Conservation (phyloP, 2,113 vertebrate species). For the Forbesichthys papilliferus region DNA sequence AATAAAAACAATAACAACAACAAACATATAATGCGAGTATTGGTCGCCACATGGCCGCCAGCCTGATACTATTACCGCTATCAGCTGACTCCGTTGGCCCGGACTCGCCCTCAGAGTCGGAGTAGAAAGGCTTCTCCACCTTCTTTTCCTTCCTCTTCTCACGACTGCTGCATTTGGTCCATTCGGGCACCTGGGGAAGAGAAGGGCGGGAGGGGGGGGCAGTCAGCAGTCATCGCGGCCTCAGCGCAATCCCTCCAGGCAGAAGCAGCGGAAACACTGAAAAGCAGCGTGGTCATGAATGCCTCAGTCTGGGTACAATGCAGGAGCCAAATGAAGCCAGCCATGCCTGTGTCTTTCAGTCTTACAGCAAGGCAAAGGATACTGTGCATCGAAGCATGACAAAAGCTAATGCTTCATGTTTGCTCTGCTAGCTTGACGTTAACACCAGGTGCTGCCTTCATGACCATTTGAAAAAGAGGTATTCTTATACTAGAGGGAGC, state of each 20-base stretch:
- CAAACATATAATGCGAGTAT: accelerated
- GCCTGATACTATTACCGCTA: constrained; percentile 78
- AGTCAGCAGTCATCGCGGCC: constrained; percentile 8
- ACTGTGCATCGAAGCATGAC: background rate
- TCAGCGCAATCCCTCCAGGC: constrained; percentile 9
- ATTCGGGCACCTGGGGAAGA: constrained; percentile 89
- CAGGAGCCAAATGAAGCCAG: constrained; percentile 60
- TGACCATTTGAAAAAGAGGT: constrained; percentile 67
- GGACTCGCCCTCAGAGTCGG: constrained; percentile 93
- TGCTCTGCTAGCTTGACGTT: constrained; percentile 24
- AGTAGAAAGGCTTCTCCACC: constrained; percentile 96
- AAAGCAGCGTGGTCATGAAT: constrained; percentile 70
- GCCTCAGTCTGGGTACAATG: constrained; percentile 59
- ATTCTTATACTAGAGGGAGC: constrained; percentile 47
- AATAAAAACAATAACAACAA: background rate
- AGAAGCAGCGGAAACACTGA: constrained; percentile 40
- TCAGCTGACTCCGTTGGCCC: constrained; percentile 95
- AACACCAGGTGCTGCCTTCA: constrained; percentile 72
- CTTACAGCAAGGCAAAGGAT: constrained; percentile 25
- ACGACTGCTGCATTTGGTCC: constrained; percentile 94
- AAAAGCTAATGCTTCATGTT: constrained; percentile 17
- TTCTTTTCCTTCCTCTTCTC: constrained; percentile 98
- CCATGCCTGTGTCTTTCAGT: constrained; percentile 35
- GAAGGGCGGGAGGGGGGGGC: background rate
- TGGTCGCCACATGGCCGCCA: background rate